Conservation (phyloP, 2,888 invertebrate genomes). For the Adela reaumurella region DNA sequence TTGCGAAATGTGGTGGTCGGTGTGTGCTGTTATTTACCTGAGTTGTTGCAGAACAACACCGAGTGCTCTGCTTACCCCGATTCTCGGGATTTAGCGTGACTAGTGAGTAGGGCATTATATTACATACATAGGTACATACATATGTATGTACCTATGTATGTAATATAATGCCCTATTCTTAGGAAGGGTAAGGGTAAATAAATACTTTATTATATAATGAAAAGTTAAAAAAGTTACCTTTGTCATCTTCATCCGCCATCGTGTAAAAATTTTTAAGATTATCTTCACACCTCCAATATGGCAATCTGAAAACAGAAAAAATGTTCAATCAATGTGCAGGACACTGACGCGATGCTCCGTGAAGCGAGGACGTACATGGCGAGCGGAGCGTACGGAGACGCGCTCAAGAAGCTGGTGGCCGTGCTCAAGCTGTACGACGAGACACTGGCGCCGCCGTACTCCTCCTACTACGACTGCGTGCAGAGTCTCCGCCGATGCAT, state of each 20-base stretch:
- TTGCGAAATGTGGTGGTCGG: too few relatives aligned
- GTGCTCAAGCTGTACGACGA: conserved; percentile 65
- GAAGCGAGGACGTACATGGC: conserved; percentile 60
- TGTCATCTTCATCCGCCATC: conserved; percentile 40
- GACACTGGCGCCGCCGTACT: conserved; percentile 67
- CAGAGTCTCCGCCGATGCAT: conserved; percentile 67
- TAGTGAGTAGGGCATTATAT: too few relatives aligned
- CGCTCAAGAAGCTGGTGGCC: conserved; percentile 62
- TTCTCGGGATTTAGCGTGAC: too few relatives aligned
- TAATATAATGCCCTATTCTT: too few relatives aligned
- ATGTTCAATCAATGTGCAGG: conserved; percentile 33
- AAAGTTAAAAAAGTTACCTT: neutral
- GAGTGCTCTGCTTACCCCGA: too few relatives aligned
- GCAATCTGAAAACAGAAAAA: neutral
- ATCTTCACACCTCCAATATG: neutral
- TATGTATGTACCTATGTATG: too few relatives aligned
- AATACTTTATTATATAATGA: too few relatives aligned
- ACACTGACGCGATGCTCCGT: conserved; percentile 66
- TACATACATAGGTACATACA: too few relatives aligned
- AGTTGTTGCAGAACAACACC: too few relatives aligned
- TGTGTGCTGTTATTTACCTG: too few relatives aligned
- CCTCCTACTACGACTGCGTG: conserved; percentile 71
- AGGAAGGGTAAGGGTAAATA: too few relatives aligned
- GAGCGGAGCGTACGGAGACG: conserved; percentile 59
- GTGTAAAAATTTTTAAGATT: neutral